Base-by-base conservation (phyloP, 1,140 invertebrate species). In the Drosophila pseudoananassae region DNA sequence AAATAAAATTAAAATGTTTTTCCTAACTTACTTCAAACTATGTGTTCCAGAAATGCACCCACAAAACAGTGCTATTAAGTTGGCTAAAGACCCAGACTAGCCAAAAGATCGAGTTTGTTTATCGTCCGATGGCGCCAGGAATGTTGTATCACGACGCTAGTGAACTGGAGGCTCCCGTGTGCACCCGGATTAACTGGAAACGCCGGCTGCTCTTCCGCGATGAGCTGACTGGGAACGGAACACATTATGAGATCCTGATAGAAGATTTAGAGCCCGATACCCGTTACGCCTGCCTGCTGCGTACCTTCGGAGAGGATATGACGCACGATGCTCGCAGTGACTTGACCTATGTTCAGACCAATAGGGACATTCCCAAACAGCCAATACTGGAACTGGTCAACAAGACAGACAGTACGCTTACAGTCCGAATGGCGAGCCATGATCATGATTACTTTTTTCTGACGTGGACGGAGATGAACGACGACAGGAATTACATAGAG, bases 171-270 rank as follows among this genome's bases (percentile, higher is more conserved):
- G 81, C 76, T 1, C 77, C 78, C 0, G 57, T 91, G 1, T 91
- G 90, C 20, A 81, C 73, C 4, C 72, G 90, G 5, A 79, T 90
- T 7, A 78, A 88, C 60, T 91, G 90, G 90, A 49, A 77, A 23
- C 76, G 90, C 3, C 51, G 54, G 17, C 27, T 90, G 23, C 55
- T 88, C 3, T 90, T 91, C 36, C 36, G 36, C 1, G 76, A 85
- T n/a, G 73, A 91, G n/a, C 70, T 91, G 4, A 10, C 25, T 0
- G 50, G 66, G 0, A 91, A 91, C 49, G 75, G 57, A 7, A 90
- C 90, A 1, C 61, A 91, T 43, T 90, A 83, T 15, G 59, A 27
- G 8, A 78, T 84, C 10, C 40, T 49, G 17, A 36, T 82, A 25
- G 57, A 76, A 0, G 33, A 72, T 12, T 51, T 91, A 20, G 43